Evolutionary conservation across 2,113 vertebrate genomes (phyloP).

Genomic region (Aramus guarauna): DNA sequence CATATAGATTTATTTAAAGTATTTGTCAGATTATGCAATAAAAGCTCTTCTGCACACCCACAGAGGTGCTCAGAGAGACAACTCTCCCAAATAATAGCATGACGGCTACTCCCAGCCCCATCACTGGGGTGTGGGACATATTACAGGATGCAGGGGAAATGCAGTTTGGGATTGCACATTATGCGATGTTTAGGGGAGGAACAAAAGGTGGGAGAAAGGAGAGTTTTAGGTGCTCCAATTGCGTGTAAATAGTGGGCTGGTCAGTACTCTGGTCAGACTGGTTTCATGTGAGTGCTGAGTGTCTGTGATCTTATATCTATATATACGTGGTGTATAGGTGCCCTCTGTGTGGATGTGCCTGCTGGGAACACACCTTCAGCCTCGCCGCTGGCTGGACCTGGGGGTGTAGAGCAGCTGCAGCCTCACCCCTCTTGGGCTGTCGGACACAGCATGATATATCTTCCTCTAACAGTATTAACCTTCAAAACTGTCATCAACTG

Average conservation of each 20-base stretch:
- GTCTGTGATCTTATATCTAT: neutral
- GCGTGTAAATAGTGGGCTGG: neutral
- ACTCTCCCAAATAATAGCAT: neutral
- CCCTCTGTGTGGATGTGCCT: neutral
- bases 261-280: neutral
- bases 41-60: neutral
- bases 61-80: neutral
- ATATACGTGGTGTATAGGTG: neutral
- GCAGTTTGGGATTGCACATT: neutral
- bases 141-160: neutral
- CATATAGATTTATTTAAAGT: neutral
- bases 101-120: neutral
- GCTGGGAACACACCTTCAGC: neutral
- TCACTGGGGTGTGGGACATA: neutral
- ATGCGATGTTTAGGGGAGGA: neutral
- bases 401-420: neutral
- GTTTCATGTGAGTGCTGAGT: rapidly evolving
- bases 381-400: rapidly evolving
- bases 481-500: neutral
- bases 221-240: neutral
- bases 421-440: rapidly evolving
- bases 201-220: no score
- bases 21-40: neutral
- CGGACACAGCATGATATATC: neutral
- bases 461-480: neutral